Percentiles rank a stretch among this genome's conserved stretches.
phyloP scores from a whole-genome alignment of 2,113 vertebrate genomes.

The Myxocyprinus asiaticus region DNA sequence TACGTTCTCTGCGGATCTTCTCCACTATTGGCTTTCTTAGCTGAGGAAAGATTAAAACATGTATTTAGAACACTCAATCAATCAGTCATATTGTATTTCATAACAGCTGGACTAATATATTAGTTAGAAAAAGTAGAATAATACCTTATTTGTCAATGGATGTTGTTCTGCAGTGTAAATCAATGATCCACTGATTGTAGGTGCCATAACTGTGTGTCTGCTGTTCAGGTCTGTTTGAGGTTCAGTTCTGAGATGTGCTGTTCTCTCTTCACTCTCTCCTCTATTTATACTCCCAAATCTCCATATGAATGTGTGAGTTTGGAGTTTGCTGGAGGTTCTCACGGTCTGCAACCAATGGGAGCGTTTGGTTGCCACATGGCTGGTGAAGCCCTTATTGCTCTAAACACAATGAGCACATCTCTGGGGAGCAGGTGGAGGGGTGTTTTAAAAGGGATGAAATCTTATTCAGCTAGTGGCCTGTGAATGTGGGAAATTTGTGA shows the following conservation, averaged over 20 bases:
- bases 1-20: conserved; percentile 71
- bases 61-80: conserved; percentile 10
- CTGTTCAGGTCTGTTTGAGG: conserved; percentile 54
- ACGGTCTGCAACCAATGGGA: conserved; percentile 59
- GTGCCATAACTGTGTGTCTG: conserved; percentile 68
- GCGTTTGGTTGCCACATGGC: conserved; percentile 52
- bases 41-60: conserved; percentile 56
- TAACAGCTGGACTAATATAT: neutral
- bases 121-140: neutral
- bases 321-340: conserved; percentile 59
- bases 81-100: neutral
- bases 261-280: conserved; percentile 55
- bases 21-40: conserved; percentile 77
- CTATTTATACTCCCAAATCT: conserved; percentile 56
- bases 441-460: conserved; percentile 40
- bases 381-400: conserved; percentile 41
- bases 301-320: conserved; percentile 63
- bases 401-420: conserved; percentile 45
- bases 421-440: conserved; percentile 77
- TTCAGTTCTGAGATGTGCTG: conserved; percentile 55
- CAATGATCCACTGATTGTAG: conserved; percentile 65
- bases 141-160: conserved; percentile 74
- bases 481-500: conserved; percentile 79
- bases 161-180: conserved; percentile 65
- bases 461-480: conserved; percentile 63